Percentiles rank a stretch among this genome's conserved stretches.
Evolutionary conservation across 1,140 invertebrate genomes (phyloP).

Genomic region (Batillaria attramentaria): DNA sequence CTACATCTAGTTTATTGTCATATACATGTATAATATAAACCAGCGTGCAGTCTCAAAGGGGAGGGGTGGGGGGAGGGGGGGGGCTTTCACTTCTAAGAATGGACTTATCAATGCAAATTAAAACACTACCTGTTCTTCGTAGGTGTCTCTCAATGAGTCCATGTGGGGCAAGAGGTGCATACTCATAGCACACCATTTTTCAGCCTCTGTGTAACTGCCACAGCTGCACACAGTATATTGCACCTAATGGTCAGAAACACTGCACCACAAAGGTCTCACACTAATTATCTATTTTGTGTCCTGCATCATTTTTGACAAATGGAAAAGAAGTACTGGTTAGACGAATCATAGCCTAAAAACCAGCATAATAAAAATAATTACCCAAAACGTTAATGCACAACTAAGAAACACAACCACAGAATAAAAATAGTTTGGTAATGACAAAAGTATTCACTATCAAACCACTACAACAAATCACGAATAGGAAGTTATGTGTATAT

Average conservation of each 20-base stretch:
- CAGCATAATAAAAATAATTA: neutral
- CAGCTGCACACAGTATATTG: too few relatives aligned
- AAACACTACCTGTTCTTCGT: slow-evolving; percentile 67
- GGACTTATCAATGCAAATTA: too few relatives aligned
- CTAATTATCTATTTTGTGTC: too few relatives aligned
- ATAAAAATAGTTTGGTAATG: neutral
- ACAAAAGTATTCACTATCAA: neutral
- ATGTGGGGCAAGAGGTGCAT: slow-evolving; percentile 62
- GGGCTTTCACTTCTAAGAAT: too few relatives aligned
- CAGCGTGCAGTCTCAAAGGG: too few relatives aligned
- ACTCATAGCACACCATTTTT: slow-evolving; percentile 65
- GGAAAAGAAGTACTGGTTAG: too few relatives aligned
- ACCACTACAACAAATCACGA: neutral
- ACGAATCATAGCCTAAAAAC: neutral
- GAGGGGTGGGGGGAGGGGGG: too few relatives aligned
- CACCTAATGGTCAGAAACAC: too few relatives aligned
- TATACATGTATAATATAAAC: too few relatives aligned
- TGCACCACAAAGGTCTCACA: too few relatives aligned
- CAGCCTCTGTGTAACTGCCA: slow-evolving; percentile 51
- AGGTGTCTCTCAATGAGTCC: slow-evolving; percentile 50
- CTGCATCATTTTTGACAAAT: too few relatives aligned
- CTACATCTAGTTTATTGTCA: too few relatives aligned
- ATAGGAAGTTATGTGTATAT: neutral
- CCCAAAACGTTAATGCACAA: neutral
- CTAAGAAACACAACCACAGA: neutral